Evolutionary conservation across 1,140 invertebrate genomes (phyloP).

Genomic region (Patella vulgata): DNA sequence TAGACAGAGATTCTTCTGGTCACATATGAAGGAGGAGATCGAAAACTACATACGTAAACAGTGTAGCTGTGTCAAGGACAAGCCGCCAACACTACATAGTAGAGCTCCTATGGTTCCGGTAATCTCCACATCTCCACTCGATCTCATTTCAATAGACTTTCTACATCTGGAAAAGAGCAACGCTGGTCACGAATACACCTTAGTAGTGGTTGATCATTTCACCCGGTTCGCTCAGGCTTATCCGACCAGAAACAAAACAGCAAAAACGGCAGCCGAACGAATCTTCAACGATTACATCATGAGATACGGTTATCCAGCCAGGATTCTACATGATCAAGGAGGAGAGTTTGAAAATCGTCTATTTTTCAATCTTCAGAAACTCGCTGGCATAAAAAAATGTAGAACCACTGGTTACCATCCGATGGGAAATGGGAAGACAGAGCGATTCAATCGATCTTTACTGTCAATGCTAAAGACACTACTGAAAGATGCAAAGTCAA

Average conservation of each 20-base stretch:
- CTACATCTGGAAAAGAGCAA: slow-evolving; percentile 27
- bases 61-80: slow-evolving; percentile 19
- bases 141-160: slow-evolving; percentile 30
- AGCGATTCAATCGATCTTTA: slow-evolving; percentile 22
- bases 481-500: slow-evolving; percentile 2
- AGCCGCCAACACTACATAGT: background rate
- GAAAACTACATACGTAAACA: slow-evolving; percentile 11
- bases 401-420: slow-evolving; percentile 18
- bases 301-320: slow-evolving; percentile 26
- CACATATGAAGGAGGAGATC: slow-evolving; percentile 18
- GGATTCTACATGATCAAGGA: slow-evolving; percentile 18
- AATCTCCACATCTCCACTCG: slow-evolving; percentile 16
- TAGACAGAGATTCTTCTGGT: slow-evolving; percentile 35
- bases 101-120: slow-evolving; percentile 22
- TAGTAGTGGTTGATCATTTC: slow-evolving; percentile 45
- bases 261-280: slow-evolving; percentile 21
- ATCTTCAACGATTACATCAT: slow-evolving; percentile 33
- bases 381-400: background rate
- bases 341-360: slow-evolving; percentile 16
- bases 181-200: slow-evolving; percentile 34
- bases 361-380: slow-evolving; percentile 5
- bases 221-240: slow-evolving; percentile 37
- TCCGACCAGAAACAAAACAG: slow-evolving; percentile 26
- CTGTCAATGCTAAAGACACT: slow-evolving; percentile 18
- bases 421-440: slow-evolving; percentile 9